Evolutionary conservation across 2,113 vertebrate species (phyloP).

Genomic region (Nothocercus nigrocapillus): DNA sequence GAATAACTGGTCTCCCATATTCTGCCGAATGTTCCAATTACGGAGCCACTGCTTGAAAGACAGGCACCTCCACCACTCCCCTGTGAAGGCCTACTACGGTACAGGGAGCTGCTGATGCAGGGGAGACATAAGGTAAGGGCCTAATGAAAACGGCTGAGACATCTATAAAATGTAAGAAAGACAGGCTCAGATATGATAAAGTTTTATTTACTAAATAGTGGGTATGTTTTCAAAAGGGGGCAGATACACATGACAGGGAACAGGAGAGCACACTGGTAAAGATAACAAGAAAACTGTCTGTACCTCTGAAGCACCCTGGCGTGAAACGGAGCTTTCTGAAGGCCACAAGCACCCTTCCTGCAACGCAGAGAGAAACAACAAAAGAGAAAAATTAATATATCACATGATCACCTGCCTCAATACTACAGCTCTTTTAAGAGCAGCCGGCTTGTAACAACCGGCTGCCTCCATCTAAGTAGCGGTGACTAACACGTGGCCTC

Average conservation of each 20-base stretch:
- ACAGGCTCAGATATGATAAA: neutral
- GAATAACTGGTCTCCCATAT: neutral
- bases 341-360: conserved; percentile 89
- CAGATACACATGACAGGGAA: neutral
- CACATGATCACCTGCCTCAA: neutral
- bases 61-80: neutral
- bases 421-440: neutral
- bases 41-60: neutral
- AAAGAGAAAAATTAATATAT: conserved; percentile 40
- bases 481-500: neutral
- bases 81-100: neutral
- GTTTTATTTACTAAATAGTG: neutral
- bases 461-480: neutral
- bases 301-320: conserved; percentile 85
- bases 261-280: neutral
- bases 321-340: conserved; percentile 78
- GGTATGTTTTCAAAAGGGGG: neutral
- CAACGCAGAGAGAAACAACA: conserved; percentile 20
- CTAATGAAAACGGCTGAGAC: neutral
- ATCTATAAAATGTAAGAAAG: neutral
- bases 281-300: neutral
- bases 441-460: neutral
- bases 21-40: neutral
- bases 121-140: neutral
- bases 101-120: neutral